Percentiles rank a stretch among this genome's conserved stretches.
phyloP scores from a whole-genome alignment of 2,113 vertebrate genomes.

The Pedionomus torquatus region DNA sequence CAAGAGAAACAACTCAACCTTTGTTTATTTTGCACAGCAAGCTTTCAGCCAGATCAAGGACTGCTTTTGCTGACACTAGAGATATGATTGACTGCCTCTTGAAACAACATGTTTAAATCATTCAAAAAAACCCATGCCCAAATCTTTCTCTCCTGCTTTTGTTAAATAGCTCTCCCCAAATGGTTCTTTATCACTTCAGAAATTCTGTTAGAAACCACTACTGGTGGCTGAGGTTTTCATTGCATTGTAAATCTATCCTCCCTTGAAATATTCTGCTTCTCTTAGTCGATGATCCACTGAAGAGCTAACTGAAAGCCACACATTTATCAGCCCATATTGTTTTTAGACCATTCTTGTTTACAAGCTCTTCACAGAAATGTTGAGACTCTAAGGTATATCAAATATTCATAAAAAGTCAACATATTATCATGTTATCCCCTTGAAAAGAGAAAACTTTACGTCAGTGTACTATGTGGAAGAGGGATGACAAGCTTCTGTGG shows the following conservation, averaged over 20 bases:
- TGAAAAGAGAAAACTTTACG: neutral
- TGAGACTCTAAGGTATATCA: neutral
- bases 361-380: neutral
- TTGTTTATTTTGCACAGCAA: neutral
- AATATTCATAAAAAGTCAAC: neutral
- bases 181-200: neutral
- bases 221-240: neutral
- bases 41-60: neutral
- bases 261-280: neutral
- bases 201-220: neutral
- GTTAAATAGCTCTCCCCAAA: neutral
- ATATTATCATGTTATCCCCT: neutral
- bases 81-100: neutral
- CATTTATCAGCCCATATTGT: neutral
- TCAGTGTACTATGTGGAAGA: neutral
- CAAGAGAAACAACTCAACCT: neutral
- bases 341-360: neutral
- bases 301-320: neutral
- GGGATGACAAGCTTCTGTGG: neutral
- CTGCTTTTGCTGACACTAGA: neutral
- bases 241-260: neutral
- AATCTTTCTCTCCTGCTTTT: neutral
- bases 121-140: neutral
- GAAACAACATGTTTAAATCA: neutral
- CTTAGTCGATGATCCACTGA: neutral